phyloP scores from a whole-genome alignment of 2,113 vertebrate genomes.

The Cephalopterus ornatus region DNA sequence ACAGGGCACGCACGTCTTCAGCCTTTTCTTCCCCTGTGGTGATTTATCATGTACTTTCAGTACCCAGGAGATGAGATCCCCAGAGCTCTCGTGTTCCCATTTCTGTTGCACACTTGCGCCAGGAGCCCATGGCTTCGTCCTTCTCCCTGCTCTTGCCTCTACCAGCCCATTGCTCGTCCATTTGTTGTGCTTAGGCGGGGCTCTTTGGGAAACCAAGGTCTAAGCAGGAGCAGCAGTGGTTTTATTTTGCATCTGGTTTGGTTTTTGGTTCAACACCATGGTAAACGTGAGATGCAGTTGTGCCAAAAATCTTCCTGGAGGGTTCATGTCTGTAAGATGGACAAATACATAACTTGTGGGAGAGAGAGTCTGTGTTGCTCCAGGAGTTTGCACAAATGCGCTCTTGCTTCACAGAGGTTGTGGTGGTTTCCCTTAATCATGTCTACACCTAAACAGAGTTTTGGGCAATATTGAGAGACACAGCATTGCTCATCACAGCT shows the following conservation, averaged over 20 bases:
- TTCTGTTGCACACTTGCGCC: not conserved
- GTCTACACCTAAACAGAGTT: not conserved
- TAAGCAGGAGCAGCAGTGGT: not conserved
- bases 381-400: not conserved
- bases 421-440: not conserved
- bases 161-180: accelerated
- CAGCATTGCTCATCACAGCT: not conserved
- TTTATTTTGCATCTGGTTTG: not conserved
- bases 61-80: not conserved
- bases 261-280: not conserved
- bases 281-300: not conserved
- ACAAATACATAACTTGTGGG: not conserved
- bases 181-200: not conserved
- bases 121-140: not conserved
- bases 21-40: not conserved
- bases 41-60: not conserved
- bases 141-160: not conserved
- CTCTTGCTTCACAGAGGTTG: not conserved
- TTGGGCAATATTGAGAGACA: not conserved
- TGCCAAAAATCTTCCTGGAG: not conserved
- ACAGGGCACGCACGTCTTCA: accelerated
- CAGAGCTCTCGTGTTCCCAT: not conserved
- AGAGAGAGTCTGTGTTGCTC: not conserved
- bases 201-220: not conserved
- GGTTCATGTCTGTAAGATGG: not conserved